Evolutionary conservation across 2,888 invertebrate genomes (phyloP), one percentile per base, ranked within the genome.

Genomic region (Cheilosia variabilis): DNA sequence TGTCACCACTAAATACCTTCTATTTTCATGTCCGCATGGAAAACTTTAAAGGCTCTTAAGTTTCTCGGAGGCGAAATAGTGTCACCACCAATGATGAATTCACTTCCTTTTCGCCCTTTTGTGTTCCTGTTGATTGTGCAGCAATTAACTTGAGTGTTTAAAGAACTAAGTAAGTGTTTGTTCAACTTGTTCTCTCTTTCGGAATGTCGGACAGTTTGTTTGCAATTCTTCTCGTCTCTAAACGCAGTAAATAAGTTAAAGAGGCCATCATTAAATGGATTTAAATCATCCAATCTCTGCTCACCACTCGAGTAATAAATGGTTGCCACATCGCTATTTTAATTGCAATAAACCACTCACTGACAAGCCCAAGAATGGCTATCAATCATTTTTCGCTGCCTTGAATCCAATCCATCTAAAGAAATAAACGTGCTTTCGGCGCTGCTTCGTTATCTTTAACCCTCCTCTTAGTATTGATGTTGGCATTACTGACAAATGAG

Each of bases 351-450:
- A 31, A 52, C 15, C 52, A 52, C 52, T 52, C 13, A 22, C 50
- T 27, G 27, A 19, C 2, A 27, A 27, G 24, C 6, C 10, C 3
- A 31, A 15, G 10, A 31, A 6, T 22, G 19, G 5, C 13, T 77
- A 77, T 77, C 55, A 77, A 77, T 77, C 77, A 77, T 62, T 31
- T 9, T 9, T 55, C 15, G 57, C 41, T 66, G 66, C 41, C 50
- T 37, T 62, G 19, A 69, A 66, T 50, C 58, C 41, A 4, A 10
- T 22, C 50, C 37, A 24, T 34, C 13, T 43, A 24, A 45, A 27
- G 34, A 19, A 58, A 22, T 50, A n/a, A 52, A 58, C 72, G 60
- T 69, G 63, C 73, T 31, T 19, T 31, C 9, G 17, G n/a, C 31
- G 50, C 50, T 66, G 37, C n/a, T 43, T 31, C 13, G 31, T 45